Evolutionary conservation across 2,113 vertebrate genomes (phyloP).

Genomic region (Cyanocitta stelleri): DNA sequence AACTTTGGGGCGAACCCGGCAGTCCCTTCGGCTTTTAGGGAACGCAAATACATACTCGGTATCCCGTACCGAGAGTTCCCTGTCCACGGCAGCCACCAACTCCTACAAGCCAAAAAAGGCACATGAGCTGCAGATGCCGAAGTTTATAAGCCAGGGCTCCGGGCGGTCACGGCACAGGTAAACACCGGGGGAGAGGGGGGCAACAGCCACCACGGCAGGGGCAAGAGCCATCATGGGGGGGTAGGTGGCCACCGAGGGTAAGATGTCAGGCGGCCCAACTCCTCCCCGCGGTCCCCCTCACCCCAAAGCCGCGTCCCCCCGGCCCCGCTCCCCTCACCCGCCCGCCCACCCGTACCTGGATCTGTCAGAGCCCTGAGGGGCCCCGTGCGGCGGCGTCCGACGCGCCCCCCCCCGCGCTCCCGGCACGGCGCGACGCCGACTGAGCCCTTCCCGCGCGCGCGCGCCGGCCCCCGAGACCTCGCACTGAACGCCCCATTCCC

Average conservation of each 20-base stretch:
- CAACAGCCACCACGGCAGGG: rapidly evolving
- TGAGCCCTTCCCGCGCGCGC: not conserved
- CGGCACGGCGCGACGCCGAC: not conserved
- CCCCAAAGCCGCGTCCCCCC: rapidly evolving
- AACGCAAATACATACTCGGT: rapidly evolving
- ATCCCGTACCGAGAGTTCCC: rapidly evolving
- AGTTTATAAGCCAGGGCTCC: not conserved
- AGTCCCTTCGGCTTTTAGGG: rapidly evolving
- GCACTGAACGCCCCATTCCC: rapidly evolving
- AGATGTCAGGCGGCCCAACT: not conserved
- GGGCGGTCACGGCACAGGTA: not conserved
- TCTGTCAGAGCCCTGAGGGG: not conserved
- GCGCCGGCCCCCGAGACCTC: rapidly evolving
- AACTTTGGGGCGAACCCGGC: rapidly evolving
- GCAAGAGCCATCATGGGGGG: rapidly evolving
- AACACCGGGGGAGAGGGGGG: rapidly evolving
- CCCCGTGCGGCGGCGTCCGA: not conserved
- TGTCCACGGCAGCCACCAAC: rapidly evolving
- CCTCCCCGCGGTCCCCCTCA: not conserved
- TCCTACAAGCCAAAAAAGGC: not conserved
- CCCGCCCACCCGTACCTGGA: not conserved
- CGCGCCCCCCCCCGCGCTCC: not conserved
- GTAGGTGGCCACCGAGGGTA: rapidly evolving
- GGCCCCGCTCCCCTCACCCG: too few relatives aligned
- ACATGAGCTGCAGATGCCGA: rapidly evolving